Conservation (phyloP, 2,888 invertebrate genomes). For the Lottia gigantea region DNA sequence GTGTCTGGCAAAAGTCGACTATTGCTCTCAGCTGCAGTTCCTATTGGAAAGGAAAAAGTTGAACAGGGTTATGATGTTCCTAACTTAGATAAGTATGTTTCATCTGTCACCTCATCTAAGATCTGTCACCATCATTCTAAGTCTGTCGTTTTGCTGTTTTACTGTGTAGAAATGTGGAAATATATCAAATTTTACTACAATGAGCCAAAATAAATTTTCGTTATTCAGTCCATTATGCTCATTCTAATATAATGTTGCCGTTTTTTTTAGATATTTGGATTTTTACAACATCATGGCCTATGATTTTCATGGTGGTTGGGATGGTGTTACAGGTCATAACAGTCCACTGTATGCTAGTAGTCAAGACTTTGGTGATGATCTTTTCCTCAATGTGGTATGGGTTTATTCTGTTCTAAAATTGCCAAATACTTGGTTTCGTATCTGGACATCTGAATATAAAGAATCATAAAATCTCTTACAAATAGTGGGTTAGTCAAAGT, state of each 20-base stretch:
- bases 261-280: conserved; percentile 15
- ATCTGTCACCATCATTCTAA: no score
- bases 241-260: no score
- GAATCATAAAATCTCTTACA: background rate
- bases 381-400: conserved; percentile 13
- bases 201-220: no score
- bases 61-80: conserved; percentile 7
- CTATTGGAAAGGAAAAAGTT: background rate
- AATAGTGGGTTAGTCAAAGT: no score
- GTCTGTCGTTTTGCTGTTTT: no score
- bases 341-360: conserved; percentile 14
- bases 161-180: no score
- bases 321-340: conserved; percentile 15
- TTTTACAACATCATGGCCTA: conserved; percentile 21
- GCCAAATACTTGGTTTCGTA: background rate
- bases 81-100: conserved; percentile 6
- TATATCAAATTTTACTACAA: no score
- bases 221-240: no score
- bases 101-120: background rate
- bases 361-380: background rate
- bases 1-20: conserved; percentile 13
- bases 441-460: no score
- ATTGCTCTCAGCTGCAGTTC: conserved; percentile 13
- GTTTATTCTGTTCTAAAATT: background rate
- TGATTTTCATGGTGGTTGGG: conserved; percentile 22